These are phyloP conservation scores for Amphibalanus amphitrite DNA, from an alignment of 1,140 invertebrate genomes.

Conservation along the genomic window DNA sequence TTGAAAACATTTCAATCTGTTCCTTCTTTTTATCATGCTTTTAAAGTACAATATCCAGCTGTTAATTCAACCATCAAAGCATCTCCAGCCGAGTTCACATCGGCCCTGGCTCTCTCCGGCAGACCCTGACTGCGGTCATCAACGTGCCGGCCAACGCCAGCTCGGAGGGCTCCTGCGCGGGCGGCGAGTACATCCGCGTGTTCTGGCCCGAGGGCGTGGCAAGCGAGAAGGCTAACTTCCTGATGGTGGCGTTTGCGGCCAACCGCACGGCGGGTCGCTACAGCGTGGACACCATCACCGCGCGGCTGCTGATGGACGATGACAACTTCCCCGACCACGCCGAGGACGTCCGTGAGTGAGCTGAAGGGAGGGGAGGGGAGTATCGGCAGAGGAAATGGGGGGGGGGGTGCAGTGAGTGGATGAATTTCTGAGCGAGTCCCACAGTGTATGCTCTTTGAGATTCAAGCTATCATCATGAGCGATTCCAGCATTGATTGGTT, in stretches of 20 bases:
- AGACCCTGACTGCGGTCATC: background rate
- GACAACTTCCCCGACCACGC: background rate
- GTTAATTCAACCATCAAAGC: too few species aligned
- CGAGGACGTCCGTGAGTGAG: background rate
- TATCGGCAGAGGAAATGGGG: background rate
- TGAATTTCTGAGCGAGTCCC: too few species aligned
- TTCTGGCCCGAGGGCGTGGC: background rate
- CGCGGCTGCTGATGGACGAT: background rate
- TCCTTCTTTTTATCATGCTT: too few species aligned
- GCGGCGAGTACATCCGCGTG: background rate
- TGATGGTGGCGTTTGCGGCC: background rate
- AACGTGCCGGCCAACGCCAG: background rate
- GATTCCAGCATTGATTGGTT: too few species aligned
- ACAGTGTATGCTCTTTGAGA: too few species aligned
- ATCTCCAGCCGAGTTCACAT: too few species aligned
- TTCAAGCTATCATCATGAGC: too few species aligned
- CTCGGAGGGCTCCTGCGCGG: background rate
- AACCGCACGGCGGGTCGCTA: background rate
- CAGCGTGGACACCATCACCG: background rate
- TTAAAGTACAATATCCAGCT: too few species aligned
- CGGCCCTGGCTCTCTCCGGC: background rate
- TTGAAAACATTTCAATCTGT: too few species aligned
- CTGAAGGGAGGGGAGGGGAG: too few species aligned
- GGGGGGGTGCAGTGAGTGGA: background rate
- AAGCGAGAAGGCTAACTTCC: background rate